Conservation (phyloP, 1,140 invertebrate genomes). For the Drosophila seguyi region DNA sequence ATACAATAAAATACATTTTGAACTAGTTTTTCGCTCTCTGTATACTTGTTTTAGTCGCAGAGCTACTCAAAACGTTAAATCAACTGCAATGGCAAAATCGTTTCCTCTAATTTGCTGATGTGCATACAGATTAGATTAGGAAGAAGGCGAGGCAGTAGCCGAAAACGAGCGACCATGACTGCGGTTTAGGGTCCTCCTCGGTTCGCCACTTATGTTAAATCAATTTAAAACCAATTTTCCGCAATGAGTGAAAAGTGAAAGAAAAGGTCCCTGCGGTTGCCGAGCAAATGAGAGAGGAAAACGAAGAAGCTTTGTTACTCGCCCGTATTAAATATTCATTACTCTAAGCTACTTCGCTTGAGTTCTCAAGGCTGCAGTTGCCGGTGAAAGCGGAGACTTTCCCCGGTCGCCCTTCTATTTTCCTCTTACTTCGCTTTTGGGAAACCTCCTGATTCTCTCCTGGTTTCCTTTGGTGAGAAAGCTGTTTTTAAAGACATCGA, state of each 20-base stretch:
- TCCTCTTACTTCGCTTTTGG: constrained; percentile 10
- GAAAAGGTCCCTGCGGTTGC: constrained; percentile 53
- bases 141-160: not conserved
- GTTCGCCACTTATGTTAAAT: constrained; percentile 72
- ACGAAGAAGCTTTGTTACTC: constrained; percentile 41
- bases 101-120: constrained; percentile 74
- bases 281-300: constrained; percentile 65
- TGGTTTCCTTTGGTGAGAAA: constrained; percentile 40
- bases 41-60: not conserved
- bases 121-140: constrained; percentile 69
- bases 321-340: constrained; percentile 79
- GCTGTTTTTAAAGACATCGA: constrained; percentile 80
- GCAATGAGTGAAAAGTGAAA: constrained; percentile 53
- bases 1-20: rapidly evolving
- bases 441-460: constrained; percentile 4
- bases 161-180: constrained; percentile 21
- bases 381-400: constrained; percentile 13
- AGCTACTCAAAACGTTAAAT: constrained; percentile 53
- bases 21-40: not conserved
- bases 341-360: constrained; percentile 69
- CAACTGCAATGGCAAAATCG: constrained; percentile 68
- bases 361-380: constrained; percentile 41
- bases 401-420: constrained; percentile 9
- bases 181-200: constrained; percentile 19
- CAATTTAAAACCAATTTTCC: constrained; percentile 83